phyloP scores from a whole-genome alignment of 2,113 vertebrate genomes.

The Anolis carolinensis region DNA sequence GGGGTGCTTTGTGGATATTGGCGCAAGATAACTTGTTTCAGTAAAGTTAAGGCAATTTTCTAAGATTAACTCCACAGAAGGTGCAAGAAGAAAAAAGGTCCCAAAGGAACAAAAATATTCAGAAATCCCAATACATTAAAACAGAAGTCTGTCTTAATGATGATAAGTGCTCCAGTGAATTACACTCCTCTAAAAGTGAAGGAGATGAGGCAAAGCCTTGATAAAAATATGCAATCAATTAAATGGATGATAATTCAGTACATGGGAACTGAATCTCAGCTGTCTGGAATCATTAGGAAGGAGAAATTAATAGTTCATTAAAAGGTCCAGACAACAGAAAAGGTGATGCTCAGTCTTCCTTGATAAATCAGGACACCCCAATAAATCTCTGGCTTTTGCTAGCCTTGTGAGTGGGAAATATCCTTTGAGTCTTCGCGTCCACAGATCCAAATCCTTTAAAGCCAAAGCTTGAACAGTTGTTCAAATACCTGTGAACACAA shows the following conservation, averaged over 20 bases:
- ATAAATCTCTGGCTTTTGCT: slow-evolving; percentile 62
- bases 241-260: slow-evolving; percentile 44
- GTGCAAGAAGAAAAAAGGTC: slow-evolving; percentile 26
- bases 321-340: slow-evolving; percentile 10
- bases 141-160: slow-evolving; percentile 43
- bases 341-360: slow-evolving; percentile 45
- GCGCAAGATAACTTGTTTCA: slow-evolving; percentile 38
- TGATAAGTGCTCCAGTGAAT: slow-evolving; percentile 11
- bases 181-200: background rate
- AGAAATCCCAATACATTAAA: slow-evolving; percentile 58
- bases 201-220: background rate
- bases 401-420: background rate
- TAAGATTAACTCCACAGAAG: slow-evolving; percentile 26
- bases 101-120: slow-evolving; percentile 40
- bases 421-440: background rate
- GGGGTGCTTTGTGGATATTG: background rate
- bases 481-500: slow-evolving; percentile 50
- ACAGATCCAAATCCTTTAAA: slow-evolving; percentile 19
- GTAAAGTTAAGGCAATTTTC: slow-evolving; percentile 37
- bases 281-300: slow-evolving; percentile 16
- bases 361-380: slow-evolving; percentile 14
- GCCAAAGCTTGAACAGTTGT: background rate
- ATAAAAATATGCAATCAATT: slow-evolving; percentile 46
- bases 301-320: background rate
- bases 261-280: rapidly evolving